Base-by-base conservation (phyloP, 2,797 vertebrate genomes). In the Manis pentadactyla region DNA sequence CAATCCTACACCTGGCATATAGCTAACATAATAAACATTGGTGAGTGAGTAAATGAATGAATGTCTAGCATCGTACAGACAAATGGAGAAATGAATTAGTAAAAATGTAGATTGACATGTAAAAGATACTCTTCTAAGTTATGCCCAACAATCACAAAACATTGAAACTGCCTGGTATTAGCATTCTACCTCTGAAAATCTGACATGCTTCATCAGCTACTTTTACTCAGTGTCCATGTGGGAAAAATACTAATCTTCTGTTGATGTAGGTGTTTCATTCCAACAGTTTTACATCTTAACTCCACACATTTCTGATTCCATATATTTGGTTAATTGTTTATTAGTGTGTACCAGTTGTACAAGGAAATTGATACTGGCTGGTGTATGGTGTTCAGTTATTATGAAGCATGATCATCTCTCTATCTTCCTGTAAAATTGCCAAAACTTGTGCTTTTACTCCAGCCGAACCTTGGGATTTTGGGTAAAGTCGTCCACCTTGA, bases 401-500 rank as follows among this genome's bases (percentile, higher is more conserved):
- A 46, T 94, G 93, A 95, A 96, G 95, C 53, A 91, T 88, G 95
- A 8, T 87, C 91, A 88, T 96, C 95, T 97, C 94, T 97, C 97
- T 90, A 86, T 96, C 92, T 96, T 97, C 95, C 88, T 96, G 91
- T 97, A 97, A 97, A 96, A 97, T 79, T 37, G 87, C 66, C 96
- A 82, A 94, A 97, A 94, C 37, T 37, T 37, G 95, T 57, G 77
- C 53, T 85, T 84, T 96, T 98, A 98, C 77, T 98, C 97, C 97
- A 98, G 97, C 68, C 94, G 96, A 96, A 98, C 97, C 61, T 96
- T 97, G 61, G 98, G 98, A 83, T 98, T 98, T 97, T 98, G 98
- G 91, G 96, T 98, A 96, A 98, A 98, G 96, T 98, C 98, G 77
- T 66, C 97, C 97, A 98, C 98, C 83, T 97, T 98, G 97, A 98